A percentile compares a stretch with the other conserved stretches of the same genome.
Conservation (phyloP, 2,113 vertebrate species). For the Motacilla tschutschensis region DNA sequence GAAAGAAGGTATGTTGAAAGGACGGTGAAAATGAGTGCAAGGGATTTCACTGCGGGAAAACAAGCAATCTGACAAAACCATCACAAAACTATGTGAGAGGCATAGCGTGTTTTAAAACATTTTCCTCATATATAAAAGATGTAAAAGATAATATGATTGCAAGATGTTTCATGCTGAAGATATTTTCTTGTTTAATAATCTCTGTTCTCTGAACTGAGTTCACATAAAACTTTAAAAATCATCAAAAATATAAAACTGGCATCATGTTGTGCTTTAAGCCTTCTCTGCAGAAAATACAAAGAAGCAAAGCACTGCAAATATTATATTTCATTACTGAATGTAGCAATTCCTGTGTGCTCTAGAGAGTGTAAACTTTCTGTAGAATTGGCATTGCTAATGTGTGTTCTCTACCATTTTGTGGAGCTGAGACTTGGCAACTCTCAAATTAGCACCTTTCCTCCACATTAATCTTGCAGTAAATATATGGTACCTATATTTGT, state of each 20-base stretch:
- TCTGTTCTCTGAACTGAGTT: not conserved
- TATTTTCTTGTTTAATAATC: slow-evolving; percentile 2
- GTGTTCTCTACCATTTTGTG: not conserved
- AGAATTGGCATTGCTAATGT: not conserved
- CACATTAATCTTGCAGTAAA: not conserved
- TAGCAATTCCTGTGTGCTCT: not conserved
- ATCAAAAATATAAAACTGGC: not conserved
- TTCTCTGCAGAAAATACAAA: not conserved
- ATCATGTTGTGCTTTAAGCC: not conserved
- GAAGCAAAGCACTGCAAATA: not conserved
- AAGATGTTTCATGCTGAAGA: not conserved
- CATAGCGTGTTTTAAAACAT: not conserved
- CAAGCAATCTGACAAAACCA: slow-evolving; percentile 9
- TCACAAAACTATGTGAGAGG: not conserved
- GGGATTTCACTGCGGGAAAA: not conserved
- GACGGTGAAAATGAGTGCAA: slow-evolving; percentile 1
- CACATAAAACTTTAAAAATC: not conserved
- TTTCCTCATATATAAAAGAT: slow-evolving; percentile 15
- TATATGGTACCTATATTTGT: not conserved
- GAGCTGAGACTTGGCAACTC: not conserved
- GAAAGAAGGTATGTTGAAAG: slow-evolving; percentile 20
- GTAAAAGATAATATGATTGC: not conserved
- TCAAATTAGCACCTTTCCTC: not conserved
- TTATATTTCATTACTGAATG: not conserved
- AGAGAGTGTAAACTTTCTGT: not conserved